These are phyloP conservation scores for Periophthalmodon schlosseri DNA, from an alignment of 2,113 vertebrate species.

Conservation along the genomic window DNA sequence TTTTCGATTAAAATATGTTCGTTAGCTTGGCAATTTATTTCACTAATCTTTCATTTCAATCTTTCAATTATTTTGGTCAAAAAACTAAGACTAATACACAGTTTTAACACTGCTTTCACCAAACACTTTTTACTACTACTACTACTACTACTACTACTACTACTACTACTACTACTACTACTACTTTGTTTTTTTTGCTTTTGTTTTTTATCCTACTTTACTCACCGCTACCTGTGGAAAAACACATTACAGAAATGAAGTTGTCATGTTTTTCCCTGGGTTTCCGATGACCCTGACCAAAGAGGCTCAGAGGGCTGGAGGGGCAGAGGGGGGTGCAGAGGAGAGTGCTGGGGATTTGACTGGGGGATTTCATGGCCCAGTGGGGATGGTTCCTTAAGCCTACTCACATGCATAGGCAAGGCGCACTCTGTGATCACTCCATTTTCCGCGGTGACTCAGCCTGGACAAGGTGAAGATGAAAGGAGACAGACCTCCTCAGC, in stretches of 20 bases:
- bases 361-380: conserved; percentile 47
- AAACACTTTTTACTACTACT: no score
- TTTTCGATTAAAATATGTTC: neutral
- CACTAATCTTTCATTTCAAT: no score
- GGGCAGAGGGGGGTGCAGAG: conserved; percentile 22
- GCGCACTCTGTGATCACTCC: conserved; percentile 29
- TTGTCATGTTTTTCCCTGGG: conserved; percentile 11
- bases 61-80: no score
- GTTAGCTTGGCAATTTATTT: no score
- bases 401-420: conserved; percentile 35
- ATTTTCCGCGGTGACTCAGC: conserved; percentile 25
- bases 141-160: no score
- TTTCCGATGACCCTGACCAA: conserved; percentile 46
- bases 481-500: conserved; percentile 22
- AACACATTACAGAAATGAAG: conserved; percentile 14
- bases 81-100: no score
- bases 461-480: conserved; percentile 29
- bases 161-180: no score
- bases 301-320: conserved; percentile 21
- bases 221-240: neutral
- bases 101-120: no score
- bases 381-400: conserved; percentile 45
- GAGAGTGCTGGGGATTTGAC: conserved; percentile 29
- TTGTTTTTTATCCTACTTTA: neutral
- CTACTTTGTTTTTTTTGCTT: no score